A percentile compares a stretch with the other conserved stretches of the same genome.
phyloP scores from a whole-genome alignment of 2,113 vertebrate species.

The Halichoeres trimaculatus region DNA sequence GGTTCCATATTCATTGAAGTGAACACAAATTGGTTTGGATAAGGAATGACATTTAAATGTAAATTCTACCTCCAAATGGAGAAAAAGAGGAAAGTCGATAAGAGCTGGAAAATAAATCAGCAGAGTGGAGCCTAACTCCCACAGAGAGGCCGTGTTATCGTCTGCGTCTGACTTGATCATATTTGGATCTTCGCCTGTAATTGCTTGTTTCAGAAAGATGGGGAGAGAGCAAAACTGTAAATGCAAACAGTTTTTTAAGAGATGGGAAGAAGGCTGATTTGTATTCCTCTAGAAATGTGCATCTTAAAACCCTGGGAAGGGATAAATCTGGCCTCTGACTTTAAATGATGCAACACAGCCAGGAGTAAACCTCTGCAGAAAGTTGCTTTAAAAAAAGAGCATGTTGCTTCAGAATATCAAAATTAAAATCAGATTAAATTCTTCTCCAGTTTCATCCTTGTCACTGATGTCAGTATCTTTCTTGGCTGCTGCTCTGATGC shows the following conservation, averaged over 20 bases:
- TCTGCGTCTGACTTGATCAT: constrained; percentile 20
- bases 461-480: too few relatives aligned
- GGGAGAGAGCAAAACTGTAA: neutral
- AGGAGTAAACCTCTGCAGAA: neutral
- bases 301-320: neutral
- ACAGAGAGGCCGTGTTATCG: constrained; percentile 12
- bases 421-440: too few relatives aligned
- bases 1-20: constrained; percentile 3
- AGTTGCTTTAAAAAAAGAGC: neutral
- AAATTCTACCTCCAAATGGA: constrained; percentile 37
- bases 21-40: constrained; percentile 30
- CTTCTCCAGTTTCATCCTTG: too few relatives aligned
- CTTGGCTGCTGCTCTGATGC: neutral
- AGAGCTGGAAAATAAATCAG: constrained; percentile 49
- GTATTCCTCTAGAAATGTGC: neutral
- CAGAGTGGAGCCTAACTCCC: constrained; percentile 6
- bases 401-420: neutral
- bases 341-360: neutral
- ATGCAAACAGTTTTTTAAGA: constrained; percentile 18
- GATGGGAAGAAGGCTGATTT: neutral
- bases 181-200: constrained; percentile 50
- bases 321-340: neutral
- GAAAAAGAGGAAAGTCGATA: constrained; percentile 42
- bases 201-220: constrained; percentile 72
- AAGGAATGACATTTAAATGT: constrained; percentile 57